Evolutionary conservation across 2,797 vertebrate species (phyloP).

Genomic region (Harpagifer antarcticus): DNA sequence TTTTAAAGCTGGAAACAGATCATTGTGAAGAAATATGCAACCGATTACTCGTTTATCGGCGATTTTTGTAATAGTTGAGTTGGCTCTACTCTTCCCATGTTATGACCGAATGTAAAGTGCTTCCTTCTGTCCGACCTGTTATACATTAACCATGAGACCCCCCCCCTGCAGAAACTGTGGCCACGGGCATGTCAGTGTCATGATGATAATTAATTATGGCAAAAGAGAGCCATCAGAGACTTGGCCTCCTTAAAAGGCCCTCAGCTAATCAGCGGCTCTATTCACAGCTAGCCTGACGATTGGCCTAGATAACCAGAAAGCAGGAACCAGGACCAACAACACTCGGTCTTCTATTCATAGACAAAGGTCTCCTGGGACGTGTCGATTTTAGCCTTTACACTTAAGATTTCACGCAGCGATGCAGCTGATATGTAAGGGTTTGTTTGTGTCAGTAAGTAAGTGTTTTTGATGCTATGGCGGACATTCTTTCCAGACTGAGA

Average conservation of each 20-base stretch:
- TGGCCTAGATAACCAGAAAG: conserved; percentile 77
- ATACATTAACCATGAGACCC: conserved; percentile 51
- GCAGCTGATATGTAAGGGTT: conserved; percentile 30
- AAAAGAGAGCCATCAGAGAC: conserved; percentile 75
- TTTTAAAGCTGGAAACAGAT: too few relatives aligned
- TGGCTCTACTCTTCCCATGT: too few relatives aligned
- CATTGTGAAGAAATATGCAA: too few relatives aligned
- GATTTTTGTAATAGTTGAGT: too few relatives aligned
- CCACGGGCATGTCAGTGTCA: conserved; percentile 57
- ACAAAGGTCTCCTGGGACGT: conserved; percentile 44
- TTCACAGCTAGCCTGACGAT: conserved; percentile 67
- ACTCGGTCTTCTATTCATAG: conserved; percentile 60
- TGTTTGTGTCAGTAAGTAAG: conserved; percentile 41
- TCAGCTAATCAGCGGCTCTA: conserved; percentile 73
- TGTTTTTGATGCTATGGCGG: conserved; percentile 21
- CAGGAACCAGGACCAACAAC: conserved; percentile 49
- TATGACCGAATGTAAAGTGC: too few relatives aligned
- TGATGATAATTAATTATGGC: conserved; percentile 80
- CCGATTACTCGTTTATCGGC: too few relatives aligned
- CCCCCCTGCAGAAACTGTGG: conserved; percentile 34
- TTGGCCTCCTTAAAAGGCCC: conserved; percentile 76
- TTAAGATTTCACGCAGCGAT: conserved; percentile 14
- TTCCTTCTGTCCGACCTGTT: conserved; percentile 27
- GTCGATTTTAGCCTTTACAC: conserved; percentile 52
- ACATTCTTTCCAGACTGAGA: conserved; percentile 33